Conservation (phyloP, 2,113 vertebrate species). For the Cyanoramphus novaezelandiae region DNA sequence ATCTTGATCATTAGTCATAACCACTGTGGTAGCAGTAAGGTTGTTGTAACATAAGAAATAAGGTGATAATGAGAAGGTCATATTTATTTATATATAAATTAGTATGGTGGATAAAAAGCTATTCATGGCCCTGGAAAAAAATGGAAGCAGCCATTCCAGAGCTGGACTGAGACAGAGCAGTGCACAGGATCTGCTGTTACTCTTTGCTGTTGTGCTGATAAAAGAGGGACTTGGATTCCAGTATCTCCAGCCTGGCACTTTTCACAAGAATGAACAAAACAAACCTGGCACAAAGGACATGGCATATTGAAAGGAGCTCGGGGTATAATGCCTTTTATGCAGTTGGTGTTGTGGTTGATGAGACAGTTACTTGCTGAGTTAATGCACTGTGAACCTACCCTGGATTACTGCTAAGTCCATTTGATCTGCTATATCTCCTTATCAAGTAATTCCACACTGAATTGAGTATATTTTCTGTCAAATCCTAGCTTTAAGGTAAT, state of each 20-base stretch:
- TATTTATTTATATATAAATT: background rate
- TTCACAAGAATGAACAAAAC: background rate
- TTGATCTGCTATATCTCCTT: background rate
- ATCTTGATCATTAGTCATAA: background rate
- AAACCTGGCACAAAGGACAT: background rate
- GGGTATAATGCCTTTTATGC: background rate
- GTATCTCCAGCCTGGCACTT: background rate
- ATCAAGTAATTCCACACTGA: background rate
- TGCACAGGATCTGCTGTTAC: background rate
- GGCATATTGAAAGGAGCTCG: background rate
- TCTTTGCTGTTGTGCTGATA: background rate
- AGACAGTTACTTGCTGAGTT: background rate
- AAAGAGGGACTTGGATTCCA: background rate
- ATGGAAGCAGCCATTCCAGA: background rate
- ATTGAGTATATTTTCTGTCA: background rate
- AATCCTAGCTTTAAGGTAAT: slow-evolving; percentile 16
- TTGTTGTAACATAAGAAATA: background rate
- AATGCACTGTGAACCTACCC: background rate
- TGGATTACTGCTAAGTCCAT: background rate
- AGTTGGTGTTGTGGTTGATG: background rate
- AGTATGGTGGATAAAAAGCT: background rate
- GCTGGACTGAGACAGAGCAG: background rate
- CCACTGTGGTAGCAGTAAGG: background rate
- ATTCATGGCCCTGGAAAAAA: background rate
- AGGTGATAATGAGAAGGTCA: background rate